phyloP scores from a whole-genome alignment of 2,888 invertebrate genomes.

The Megastigmus dorsalis region DNA sequence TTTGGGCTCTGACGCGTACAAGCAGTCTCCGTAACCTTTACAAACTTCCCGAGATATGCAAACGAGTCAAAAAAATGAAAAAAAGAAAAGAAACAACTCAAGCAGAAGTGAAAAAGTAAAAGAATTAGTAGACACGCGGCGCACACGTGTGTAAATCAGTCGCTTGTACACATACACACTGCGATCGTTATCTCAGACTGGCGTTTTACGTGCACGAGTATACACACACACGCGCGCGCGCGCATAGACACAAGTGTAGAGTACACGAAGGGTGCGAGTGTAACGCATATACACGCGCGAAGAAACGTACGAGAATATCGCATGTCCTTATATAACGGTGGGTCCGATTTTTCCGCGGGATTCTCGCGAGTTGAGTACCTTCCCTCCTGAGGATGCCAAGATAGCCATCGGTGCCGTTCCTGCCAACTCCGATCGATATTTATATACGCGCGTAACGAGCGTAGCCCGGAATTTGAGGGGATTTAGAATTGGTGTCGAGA shows the following conservation, averaged over 20 bases:
- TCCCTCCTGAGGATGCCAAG: slow-evolving; percentile 15
- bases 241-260: background rate
- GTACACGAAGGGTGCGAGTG: background rate
- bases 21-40: no score
- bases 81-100: background rate
- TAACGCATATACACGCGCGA: background rate
- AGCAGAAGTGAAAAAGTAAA: no score
- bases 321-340: background rate
- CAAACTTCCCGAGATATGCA: no score
- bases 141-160: slow-evolving; percentile 26
- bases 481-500: no score
- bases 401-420: slow-evolving; percentile 31
- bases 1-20: no score
- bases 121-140: slow-evolving; percentile 7
- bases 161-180: background rate
- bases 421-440: slow-evolving; percentile 34
- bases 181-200: slow-evolving; percentile 21
- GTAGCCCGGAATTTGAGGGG: no score
- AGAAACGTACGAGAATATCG: slow-evolving; percentile 24
- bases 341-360: slow-evolving; percentile 25
- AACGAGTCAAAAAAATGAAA: background rate
- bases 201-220: background rate
- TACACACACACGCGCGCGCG: background rate
- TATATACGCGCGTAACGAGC: background rate
- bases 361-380: background rate